Base-by-base conservation (phyloP, 2,888 invertebrate genomes). In the Polyommatus icarus region DNA sequence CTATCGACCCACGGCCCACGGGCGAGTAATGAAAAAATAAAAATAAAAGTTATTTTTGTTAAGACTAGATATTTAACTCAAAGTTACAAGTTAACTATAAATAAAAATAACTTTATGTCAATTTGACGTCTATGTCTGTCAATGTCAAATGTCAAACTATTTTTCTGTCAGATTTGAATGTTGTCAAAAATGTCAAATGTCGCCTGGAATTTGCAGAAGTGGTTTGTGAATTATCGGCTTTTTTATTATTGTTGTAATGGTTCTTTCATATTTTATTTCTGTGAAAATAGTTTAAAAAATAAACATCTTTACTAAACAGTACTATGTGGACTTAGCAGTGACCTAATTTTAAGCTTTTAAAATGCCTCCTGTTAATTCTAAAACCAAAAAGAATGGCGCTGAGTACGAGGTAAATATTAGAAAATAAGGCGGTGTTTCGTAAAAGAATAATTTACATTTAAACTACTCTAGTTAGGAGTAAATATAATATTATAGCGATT, bases 291-390 rank as follows among this genome's bases (percentile, higher is more conserved):
- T 73, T 46, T 24, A 6, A 40, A 61, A 77, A 77, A 73, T 29
- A 77, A 46, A 36, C 12, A 46, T 46, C 40, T 24, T 24, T 40
- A 6, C 5, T 29, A 57, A 73, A 40, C 72, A 8, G 5, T 10
- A 36, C 6, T 59, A 46, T 46, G 61, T 73, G 73, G 50, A 57
- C 73, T 18, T 73, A 54, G 18, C 15, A 54, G 36, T 36, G n/a
- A 36, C 36, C 67, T 76, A 76, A n/a, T 29, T 67, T 15, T 67
- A 32, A 32, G 29, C 29, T 67, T 32, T 76, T 75, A 88, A 82
- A 78, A 94, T 94, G 94, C 94, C 93, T 83, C 94, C 94, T 81
- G 88, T 94, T 78, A 93, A 93, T 86, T 91, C 93, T 78, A 93
- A 93, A 84, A 84, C 87, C 80, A 93, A 92, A 86, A 93, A 93